Evolutionary conservation across 2,113 vertebrate genomes (phyloP).

Genomic region (Pteronura brasiliensis): DNA sequence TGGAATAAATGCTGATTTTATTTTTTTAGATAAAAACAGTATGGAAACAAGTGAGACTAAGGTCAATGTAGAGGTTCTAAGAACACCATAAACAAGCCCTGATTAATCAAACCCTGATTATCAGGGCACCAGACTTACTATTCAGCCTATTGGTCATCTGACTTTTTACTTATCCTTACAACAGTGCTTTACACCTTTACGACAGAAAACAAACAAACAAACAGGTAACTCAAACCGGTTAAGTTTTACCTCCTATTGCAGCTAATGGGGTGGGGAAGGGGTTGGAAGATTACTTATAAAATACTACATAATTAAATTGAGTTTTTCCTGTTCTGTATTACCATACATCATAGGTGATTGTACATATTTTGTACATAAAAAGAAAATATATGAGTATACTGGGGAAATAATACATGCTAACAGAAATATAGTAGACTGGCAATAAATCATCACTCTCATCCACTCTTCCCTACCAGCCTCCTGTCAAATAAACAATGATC

Average conservation of each 20-base stretch:
- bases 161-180: not conserved
- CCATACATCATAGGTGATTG: not conserved
- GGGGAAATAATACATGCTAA: constrained; percentile 18
- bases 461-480: not conserved
- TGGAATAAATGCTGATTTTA: not conserved
- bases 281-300: constrained; percentile 21
- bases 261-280: not conserved
- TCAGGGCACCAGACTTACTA: not conserved
- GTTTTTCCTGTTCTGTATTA: not conserved
- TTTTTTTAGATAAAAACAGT: constrained; percentile 14
- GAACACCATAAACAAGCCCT: not conserved
- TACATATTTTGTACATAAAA: not conserved
- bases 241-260: not conserved
- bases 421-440: not conserved
- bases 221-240: not conserved
- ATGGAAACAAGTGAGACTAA: not conserved
- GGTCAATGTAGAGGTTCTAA: not conserved
- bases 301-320: not conserved
- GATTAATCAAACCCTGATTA: not conserved
- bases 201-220: not conserved
- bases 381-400: not conserved
- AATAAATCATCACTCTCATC: not conserved
- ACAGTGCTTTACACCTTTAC: not conserved
- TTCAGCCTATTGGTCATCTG: not conserved
- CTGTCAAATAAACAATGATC: not conserved